Evolutionary conservation across 2,797 vertebrate species (phyloP).

Genomic region (Poecilia gillii): DNA sequence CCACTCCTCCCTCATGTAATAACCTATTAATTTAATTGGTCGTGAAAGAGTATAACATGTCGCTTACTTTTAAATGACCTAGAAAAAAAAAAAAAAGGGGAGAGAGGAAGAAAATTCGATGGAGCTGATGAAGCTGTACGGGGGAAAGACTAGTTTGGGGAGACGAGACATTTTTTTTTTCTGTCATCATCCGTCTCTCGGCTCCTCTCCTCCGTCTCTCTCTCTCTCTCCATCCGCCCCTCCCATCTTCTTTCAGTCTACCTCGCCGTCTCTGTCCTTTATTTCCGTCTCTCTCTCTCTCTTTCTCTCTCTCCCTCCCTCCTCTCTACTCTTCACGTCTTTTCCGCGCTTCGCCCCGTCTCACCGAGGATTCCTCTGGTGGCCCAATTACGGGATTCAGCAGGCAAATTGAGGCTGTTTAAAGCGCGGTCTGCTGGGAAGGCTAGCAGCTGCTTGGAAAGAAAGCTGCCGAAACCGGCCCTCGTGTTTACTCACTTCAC

Average conservation of each 20-base stretch:
- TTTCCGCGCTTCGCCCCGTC: slow-evolving; percentile 80
- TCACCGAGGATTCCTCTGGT: slow-evolving; percentile 84
- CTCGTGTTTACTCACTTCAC: slow-evolving; percentile 75
- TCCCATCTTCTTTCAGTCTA: slow-evolving; percentile 67
- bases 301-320: not conserved
- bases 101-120: slow-evolving; percentile 90
- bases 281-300: slow-evolving; percentile 49
- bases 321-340: slow-evolving; percentile 69
- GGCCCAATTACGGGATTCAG: slow-evolving; percentile 85
- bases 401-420: slow-evolving; percentile 88
- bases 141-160: slow-evolving; percentile 62
- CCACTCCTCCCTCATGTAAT: slow-evolving; percentile 80
- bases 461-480: slow-evolving; percentile 73
- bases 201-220: slow-evolving; percentile 51
- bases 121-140: slow-evolving; percentile 80
- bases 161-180: slow-evolving; percentile 64
- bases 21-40: slow-evolving; percentile 99
- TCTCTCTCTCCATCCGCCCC: slow-evolving; percentile 69
- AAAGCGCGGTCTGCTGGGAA: slow-evolving; percentile 84
- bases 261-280: slow-evolving; percentile 52
- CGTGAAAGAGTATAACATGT: slow-evolving; percentile 97
- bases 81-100: slow-evolving; percentile 81
- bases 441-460: slow-evolving; percentile 81
- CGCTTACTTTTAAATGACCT: slow-evolving; percentile 99
- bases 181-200: slow-evolving; percentile 57